Evolutionary conservation across 2,113 vertebrate species (phyloP), one percentile per base, ranked within the genome.

Genomic region (Pseudorasbora parva): DNA sequence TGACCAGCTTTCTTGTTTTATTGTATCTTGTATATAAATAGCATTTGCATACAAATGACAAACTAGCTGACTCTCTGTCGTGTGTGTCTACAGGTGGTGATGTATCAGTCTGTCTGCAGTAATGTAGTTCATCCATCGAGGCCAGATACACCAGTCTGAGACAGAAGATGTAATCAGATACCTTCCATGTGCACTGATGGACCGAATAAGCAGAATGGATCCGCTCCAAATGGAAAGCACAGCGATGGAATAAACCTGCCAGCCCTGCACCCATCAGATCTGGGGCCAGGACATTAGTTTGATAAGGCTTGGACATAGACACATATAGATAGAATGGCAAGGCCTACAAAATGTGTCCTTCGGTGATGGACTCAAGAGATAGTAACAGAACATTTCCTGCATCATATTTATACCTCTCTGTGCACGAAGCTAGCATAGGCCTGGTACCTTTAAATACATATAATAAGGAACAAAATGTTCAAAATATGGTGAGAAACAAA

Each of bases 241-340:
- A 47, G 27, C 17, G 17, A 27, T 66, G 37, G 37, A 69, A 54
- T 68, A 79, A 68, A 59, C 33, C 37, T 54, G 19, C 25, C 51
- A 71, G 60, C 33, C 75, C 49, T 62, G 37, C n/a, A 25, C 25
- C 62, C 75, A 19, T 30, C n/a, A 75, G 57, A 73, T 81, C 21
- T 79, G 59, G 54, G 37, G 72, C 30, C 33, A 74, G 51, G 49
- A 60, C 82, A 68, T 78, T 54, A 45, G 33, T 85, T 25, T 81
- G 86, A 87, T 87, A 84, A 87, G 73, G 11, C 27, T 74, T 60
- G 49, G 68, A 71, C 15, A 41, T 12, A n/a, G 21, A 43, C 69
- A 59, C 47, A 74, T 47, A 45, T 27, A 60, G 41, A 54, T 33
- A 19, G 54, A 59, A 21, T 60, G n/a, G 27, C 27, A 27, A 77